phyloP scores from a whole-genome alignment of 2,888 invertebrate genomes.

The Panzeria rudis region DNA sequence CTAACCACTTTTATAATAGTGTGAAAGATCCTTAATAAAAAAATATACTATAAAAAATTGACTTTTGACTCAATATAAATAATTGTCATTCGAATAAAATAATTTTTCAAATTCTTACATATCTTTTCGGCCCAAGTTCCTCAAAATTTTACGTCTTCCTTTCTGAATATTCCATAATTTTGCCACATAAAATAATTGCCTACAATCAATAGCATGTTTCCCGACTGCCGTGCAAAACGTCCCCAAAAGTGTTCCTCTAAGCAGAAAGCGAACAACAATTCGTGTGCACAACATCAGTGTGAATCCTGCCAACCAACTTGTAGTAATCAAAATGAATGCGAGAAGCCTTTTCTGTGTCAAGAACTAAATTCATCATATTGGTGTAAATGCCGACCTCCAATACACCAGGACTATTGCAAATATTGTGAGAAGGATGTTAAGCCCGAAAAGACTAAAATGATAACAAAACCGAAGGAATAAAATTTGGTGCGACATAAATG shows the following conservation, averaged over 20 bases:
- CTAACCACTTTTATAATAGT: no score
- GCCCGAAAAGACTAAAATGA: neutral
- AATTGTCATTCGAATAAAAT: neutral
- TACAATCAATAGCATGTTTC: conserved; percentile 21
- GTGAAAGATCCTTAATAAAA: no score
- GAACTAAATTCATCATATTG: conserved; percentile 47
- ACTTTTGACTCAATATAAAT: neutral
- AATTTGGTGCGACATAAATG: neutral
- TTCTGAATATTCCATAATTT: neutral
- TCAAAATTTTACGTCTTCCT: neutral
- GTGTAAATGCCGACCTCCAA: conserved; percentile 60
- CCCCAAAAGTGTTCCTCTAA: neutral
- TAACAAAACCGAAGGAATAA: neutral
- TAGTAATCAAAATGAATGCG: conserved; percentile 23
- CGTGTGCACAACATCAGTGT: neutral
- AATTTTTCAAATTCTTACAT: neutral
- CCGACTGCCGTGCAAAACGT: conserved; percentile 46
- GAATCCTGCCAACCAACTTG: conserved; percentile 9
- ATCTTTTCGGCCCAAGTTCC: neutral
- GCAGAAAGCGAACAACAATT: neutral
- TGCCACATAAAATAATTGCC: neutral
- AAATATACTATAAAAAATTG: no score
- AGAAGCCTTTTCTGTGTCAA: conserved; percentile 42
- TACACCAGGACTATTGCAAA: conserved; percentile 33
- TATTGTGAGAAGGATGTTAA: conserved; percentile 29